Evolutionary conservation across 2,888 invertebrate genomes (phyloP).

Genomic region (Meta bourneti): DNA sequence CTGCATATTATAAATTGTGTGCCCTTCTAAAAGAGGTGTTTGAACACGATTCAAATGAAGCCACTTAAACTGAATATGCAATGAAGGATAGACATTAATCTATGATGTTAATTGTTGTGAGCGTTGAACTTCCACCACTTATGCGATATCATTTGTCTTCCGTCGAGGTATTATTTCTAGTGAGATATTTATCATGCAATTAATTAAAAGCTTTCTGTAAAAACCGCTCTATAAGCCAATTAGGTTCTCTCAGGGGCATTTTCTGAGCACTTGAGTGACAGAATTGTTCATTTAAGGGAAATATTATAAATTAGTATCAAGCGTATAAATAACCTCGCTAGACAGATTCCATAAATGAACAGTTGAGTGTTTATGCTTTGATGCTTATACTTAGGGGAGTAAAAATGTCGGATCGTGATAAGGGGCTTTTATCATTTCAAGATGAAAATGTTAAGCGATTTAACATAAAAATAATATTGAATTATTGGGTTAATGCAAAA

Average conservation of each 20-base stretch:
- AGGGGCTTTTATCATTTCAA: too few species aligned
- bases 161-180: constrained; percentile 6
- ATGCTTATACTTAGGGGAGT: not conserved
- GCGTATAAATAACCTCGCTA: not conserved
- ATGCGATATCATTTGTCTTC: constrained; percentile 27
- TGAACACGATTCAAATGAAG: not conserved
- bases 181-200: constrained; percentile 25
- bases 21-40: not conserved
- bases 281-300: not conserved
- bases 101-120: constrained; percentile 22
- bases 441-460: too few species aligned
- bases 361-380: not conserved
- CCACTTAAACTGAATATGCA: not conserved
- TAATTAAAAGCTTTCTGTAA: constrained; percentile 31
- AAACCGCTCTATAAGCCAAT: not conserved
- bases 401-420: too few species aligned
- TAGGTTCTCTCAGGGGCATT: not conserved
- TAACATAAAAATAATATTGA: too few species aligned
- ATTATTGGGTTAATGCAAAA: too few species aligned
- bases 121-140: constrained; percentile 8
- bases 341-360: not conserved
- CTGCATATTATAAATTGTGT: not conserved
- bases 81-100: constrained; percentile 23
- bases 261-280: not conserved
- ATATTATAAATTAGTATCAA: not conserved